Evolutionary conservation across 2,797 vertebrate species (phyloP).

Genomic region (Betta splendens): DNA sequence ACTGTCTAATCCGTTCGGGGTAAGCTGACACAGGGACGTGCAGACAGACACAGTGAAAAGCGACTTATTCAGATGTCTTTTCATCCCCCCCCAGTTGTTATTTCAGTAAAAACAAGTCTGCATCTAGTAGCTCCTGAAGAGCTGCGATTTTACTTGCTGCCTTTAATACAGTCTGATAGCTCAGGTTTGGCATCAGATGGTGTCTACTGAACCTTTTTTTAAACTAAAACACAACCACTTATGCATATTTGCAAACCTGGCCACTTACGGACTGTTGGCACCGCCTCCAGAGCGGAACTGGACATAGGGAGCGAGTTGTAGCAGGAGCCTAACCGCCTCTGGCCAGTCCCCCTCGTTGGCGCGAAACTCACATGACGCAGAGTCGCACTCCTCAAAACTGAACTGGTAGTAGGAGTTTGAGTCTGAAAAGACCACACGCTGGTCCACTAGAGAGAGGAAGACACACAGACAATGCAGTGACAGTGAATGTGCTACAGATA

Average conservation of each 20-base stretch:
- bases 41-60: no score
- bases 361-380: slow-evolving; percentile 91
- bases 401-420: slow-evolving; percentile 96
- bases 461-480: slow-evolving; percentile 21
- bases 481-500: background rate
- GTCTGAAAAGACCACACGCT: slow-evolving; percentile 92
- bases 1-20: no score
- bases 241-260: background rate
- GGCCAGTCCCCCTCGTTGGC: slow-evolving; percentile 90
- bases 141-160: no score
- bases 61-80: no score
- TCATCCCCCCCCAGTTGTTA: no score
- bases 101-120: no score
- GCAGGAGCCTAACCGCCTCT: slow-evolving; percentile 89
- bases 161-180: no score
- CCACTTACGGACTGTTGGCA: slow-evolving; percentile 89
- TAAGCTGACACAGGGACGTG: no score
- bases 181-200: no score
- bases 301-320: slow-evolving; percentile 89
- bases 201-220: background rate
- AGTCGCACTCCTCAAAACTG: slow-evolving; percentile 93
- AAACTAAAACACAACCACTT: background rate
- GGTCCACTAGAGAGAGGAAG: slow-evolving; percentile 84
- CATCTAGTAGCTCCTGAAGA: no score
- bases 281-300: slow-evolving; percentile 83